Evolutionary conservation across 2,797 vertebrate genomes (phyloP).

Genomic region (Darevskia nairensis): DNA sequence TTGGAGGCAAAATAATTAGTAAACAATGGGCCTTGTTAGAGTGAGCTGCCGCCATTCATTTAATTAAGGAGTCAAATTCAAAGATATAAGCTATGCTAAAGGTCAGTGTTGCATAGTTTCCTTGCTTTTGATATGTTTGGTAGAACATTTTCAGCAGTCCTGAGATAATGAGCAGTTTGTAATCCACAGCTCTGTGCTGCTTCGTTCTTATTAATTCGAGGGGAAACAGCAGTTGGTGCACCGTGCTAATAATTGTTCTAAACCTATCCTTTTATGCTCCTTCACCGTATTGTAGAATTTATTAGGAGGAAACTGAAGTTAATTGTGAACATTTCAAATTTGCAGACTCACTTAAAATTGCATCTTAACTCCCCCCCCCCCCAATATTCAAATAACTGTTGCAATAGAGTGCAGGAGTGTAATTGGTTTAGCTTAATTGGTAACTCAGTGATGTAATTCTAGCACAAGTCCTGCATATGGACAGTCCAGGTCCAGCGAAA

Average conservation of each 20-base stretch:
- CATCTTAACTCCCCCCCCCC: too few relatives aligned
- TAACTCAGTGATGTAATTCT: too few relatives aligned
- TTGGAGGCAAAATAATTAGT: slow-evolving; percentile 51
- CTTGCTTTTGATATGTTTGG: slow-evolving; percentile 34
- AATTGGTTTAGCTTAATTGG: too few relatives aligned
- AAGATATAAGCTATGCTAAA: slow-evolving; percentile 24
- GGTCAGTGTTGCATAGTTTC: slow-evolving; percentile 4
- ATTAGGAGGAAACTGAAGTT: too few relatives aligned
- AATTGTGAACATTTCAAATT: too few relatives aligned
- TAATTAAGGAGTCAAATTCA: slow-evolving; percentile 36
- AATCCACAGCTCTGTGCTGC: background rate
- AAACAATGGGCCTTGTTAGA: slow-evolving; percentile 45
- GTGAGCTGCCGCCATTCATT: slow-evolving; percentile 44
- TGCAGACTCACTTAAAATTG: too few relatives aligned
- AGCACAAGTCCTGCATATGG: too few relatives aligned
- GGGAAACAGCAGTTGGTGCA: background rate
- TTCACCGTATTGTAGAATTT: too few relatives aligned
- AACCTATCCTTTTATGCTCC: background rate
- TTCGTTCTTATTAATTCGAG: background rate
- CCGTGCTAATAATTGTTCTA: background rate
- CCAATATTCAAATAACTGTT: too few relatives aligned
- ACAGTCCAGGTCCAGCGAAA: too few relatives aligned
- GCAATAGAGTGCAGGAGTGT: too few relatives aligned
- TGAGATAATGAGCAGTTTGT: background rate
- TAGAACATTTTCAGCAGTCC: slow-evolving; percentile 9